Evolutionary conservation across 2,113 vertebrate genomes (phyloP).

Genomic region (Gallinago paraguaiae): DNA sequence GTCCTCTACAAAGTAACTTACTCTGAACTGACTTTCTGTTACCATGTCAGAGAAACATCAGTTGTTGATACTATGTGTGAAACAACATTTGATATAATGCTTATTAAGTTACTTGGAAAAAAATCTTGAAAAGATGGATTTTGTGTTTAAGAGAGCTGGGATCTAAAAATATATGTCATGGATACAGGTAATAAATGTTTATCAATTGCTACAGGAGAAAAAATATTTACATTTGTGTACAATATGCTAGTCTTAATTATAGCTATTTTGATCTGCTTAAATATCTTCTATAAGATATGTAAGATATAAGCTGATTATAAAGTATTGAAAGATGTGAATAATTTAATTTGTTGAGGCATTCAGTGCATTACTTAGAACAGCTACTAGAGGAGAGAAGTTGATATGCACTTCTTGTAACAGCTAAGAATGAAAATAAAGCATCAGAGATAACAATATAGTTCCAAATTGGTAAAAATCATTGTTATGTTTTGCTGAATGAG

Average conservation of each 20-base stretch:
- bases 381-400: background rate
- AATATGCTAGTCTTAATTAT: background rate
- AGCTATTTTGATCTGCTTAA: background rate
- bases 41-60: background rate
- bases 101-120: background rate
- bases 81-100: background rate
- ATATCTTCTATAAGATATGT: background rate
- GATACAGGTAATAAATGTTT: background rate
- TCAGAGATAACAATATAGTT: background rate
- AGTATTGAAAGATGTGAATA: background rate
- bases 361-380: background rate
- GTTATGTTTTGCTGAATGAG: background rate
- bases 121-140: background rate
- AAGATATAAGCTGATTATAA: background rate
- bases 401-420: background rate
- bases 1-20: background rate
- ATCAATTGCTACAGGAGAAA: background rate
- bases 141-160: background rate
- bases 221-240: background rate
- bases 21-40: background rate
- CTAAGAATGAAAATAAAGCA: background rate
- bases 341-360: background rate
- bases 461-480: background rate
- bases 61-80: background rate
- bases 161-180: background rate